Percentiles rank a stretch among this genome's conserved stretches.
Conservation (phyloP, 2,888 invertebrate species). For the Platypus cylindrus region DNA sequence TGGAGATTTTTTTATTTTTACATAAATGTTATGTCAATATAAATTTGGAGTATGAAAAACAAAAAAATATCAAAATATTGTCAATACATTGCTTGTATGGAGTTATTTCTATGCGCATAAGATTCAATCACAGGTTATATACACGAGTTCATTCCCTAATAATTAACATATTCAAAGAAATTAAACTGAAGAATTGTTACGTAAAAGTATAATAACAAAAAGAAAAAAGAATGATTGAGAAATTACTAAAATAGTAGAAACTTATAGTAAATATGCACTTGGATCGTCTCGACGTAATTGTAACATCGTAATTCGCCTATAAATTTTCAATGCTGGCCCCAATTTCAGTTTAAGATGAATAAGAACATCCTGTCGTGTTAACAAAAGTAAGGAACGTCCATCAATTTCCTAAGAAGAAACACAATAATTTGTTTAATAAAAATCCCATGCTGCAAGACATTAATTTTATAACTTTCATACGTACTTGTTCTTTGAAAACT, state of each 20-base stretch:
- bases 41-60: too few relatives aligned
- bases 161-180: too few relatives aligned
- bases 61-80: too few relatives aligned
- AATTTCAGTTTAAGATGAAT: slow-evolving; percentile 68
- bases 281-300: slow-evolving; percentile 67
- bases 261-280: slow-evolving; percentile 56
- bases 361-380: slow-evolving; percentile 74
- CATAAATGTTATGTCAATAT: too few relatives aligned
- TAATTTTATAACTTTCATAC: neutral
- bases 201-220: too few relatives aligned
- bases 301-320: slow-evolving; percentile 46
- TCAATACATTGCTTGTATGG: too few relatives aligned
- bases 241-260: slow-evolving; percentile 5
- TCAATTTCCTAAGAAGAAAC: slow-evolving; percentile 65
- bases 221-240: too few relatives aligned
- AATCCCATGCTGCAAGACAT: neutral
- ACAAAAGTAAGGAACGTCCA: slow-evolving; percentile 72
- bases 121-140: too few relatives aligned
- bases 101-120: too few relatives aligned
- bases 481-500: slow-evolving; percentile 70
- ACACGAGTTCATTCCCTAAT: too few relatives aligned
- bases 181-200: too few relatives aligned
- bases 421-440: neutral
- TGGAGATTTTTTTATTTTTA: too few relatives aligned
- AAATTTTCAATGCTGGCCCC: slow-evolving; percentile 46